phyloP scores from a whole-genome alignment of 2,888 invertebrate species.

The Platypus cylindrus region DNA sequence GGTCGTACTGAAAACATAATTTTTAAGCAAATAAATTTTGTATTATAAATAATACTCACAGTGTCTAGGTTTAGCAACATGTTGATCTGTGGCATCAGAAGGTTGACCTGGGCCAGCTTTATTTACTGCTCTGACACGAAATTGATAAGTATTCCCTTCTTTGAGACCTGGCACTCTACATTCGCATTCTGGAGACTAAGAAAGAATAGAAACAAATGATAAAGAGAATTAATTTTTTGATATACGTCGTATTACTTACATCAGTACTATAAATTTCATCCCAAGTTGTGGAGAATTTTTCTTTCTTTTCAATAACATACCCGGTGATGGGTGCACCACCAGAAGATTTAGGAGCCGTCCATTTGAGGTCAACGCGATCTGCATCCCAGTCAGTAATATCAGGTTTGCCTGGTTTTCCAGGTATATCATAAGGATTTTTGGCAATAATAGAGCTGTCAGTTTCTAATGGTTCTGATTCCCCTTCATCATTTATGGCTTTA shows the following conservation, averaged over 20 bases:
- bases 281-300: constrained; percentile 64
- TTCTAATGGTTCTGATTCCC: constrained; percentile 87
- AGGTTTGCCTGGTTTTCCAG: constrained; percentile 79
- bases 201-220: neutral
- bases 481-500: constrained; percentile 87
- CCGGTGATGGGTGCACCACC: constrained; percentile 74
- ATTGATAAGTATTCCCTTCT: constrained; percentile 89
- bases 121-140: constrained; percentile 88
- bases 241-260: constrained; percentile 36
- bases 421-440: constrained; percentile 89
- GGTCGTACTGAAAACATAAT: constrained; percentile 80
- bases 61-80: constrained; percentile 76
- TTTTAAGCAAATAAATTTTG: constrained; percentile 5
- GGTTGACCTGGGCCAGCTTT: constrained; percentile 90
- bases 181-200: constrained; percentile 59
- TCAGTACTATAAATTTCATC: constrained; percentile 67
- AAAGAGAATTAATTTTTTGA: neutral
- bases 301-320: constrained; percentile 82
- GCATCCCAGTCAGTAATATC: constrained; percentile 82
- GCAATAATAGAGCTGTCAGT: constrained; percentile 80
- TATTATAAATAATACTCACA: constrained; percentile 41
- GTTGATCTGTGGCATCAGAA: constrained; percentile 77
- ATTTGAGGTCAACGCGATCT: constrained; percentile 74
- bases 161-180: constrained; percentile 75
- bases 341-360: constrained; percentile 65